phyloP scores from a whole-genome alignment of 1,140 invertebrate species.

The Drosophila tsacasi region DNA sequence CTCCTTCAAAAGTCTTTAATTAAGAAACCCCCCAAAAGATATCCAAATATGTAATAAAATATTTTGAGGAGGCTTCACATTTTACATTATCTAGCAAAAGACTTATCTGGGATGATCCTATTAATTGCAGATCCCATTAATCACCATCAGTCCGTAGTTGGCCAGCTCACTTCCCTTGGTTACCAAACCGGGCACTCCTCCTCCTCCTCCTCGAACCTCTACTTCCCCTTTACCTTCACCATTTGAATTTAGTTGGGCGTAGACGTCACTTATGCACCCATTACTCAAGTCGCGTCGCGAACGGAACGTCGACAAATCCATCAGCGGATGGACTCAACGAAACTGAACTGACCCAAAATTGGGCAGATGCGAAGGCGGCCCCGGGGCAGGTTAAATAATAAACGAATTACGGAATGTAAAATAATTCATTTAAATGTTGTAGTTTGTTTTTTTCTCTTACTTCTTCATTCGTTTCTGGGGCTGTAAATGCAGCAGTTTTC shows the following conservation, averaged over 20 bases:
- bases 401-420: constrained; percentile 73
- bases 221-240: background rate
- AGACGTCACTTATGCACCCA: constrained; percentile 70
- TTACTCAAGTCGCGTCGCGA: constrained; percentile 67
- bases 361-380: constrained; percentile 45
- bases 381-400: constrained; percentile 60
- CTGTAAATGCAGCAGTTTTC: constrained; percentile 76
- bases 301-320: constrained; percentile 68
- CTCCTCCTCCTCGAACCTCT: background rate
- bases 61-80: background rate
- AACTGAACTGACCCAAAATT: constrained; percentile 32
- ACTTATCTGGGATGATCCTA: constrained; percentile 23
- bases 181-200: constrained; percentile 13
- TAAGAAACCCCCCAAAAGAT: background rate
- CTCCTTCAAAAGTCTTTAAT: background rate
- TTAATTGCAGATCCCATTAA: constrained; percentile 53
- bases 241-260: constrained; percentile 54
- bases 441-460: constrained; percentile 22
- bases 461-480: constrained; percentile 6
- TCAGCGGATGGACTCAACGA: constrained; percentile 39
- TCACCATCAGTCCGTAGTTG: constrained; percentile 39
- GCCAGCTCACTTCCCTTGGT: constrained; percentile 28
- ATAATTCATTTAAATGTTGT: constrained; percentile 63
- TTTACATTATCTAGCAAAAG: background rate
- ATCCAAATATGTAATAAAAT: background rate